Evolutionary conservation across 1,140 invertebrate species (phyloP), one percentile per base, ranked within the genome.

Genomic region (Ceratitis capitata): DNA sequence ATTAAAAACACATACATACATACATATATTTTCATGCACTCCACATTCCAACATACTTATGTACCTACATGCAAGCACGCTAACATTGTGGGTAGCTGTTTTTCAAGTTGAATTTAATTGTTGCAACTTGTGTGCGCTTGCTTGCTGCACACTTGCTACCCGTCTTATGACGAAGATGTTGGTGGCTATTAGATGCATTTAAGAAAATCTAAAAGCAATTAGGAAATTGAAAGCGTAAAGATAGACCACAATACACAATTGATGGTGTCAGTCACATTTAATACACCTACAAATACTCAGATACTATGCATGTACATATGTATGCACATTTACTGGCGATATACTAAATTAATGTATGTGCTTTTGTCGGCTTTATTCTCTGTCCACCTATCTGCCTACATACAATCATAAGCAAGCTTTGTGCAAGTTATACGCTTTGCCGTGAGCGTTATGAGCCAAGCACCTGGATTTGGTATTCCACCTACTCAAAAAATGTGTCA

Each of bases 141-240:
- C 7, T 74, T 32, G 53, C 53, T 56, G 53, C 47, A 7, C 47
- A 14, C 47, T n/a, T n/a, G n/a, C n/a, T n/a, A n/a, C n/a, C n/a
- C n/a, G n/a, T n/a, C n/a, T n/a, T n/a, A n/a, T n/a, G n/a, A n/a
- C n/a, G n/a, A n/a, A n/a, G n/a, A n/a, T n/a, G n/a, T n/a, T n/a
- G 26, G 3, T n/a, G 14, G 69, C 69, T 78, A 78, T 45, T 78
- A 78, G 39, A 26, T 78, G 69, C 69, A 78, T 78, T 78, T 78
- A 78, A 78, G 69, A 78, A 78, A 78, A 78, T 78, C 69, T 78
- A 23, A 78, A 78, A 78, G 19, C 69, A 45, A 78, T 78, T 78
- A 26, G 69, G 69, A 78, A 78, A 78, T 78, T n/a, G 69, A 42
- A 78, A 78, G 69, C 69, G 69, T 78, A 45, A 42, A 78, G n/a